These are phyloP conservation scores for Otis tarda DNA, from an alignment of 2,113 vertebrate genomes.

Conservation along the genomic window DNA sequence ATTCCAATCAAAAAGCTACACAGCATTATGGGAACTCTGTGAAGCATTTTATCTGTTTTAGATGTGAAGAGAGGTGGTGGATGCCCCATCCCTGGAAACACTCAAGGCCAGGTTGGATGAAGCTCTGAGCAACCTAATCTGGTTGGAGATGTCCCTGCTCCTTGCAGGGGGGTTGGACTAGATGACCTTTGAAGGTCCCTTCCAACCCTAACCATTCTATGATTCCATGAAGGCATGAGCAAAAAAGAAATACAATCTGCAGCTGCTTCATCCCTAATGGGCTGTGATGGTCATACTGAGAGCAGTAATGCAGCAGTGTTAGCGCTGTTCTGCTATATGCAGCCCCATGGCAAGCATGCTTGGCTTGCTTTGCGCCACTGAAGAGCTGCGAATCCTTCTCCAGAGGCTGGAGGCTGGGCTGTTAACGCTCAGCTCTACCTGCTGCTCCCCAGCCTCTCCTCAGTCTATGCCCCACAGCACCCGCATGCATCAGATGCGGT, in stretches of 20 bases:
- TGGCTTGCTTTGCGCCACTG: background rate
- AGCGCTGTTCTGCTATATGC: background rate
- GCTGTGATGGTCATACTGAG: background rate
- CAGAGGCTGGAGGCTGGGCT: background rate
- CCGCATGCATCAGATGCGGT: accelerated
- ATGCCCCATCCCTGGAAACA: no score
- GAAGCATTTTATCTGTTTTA: background rate
- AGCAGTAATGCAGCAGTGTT: background rate
- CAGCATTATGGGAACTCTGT: background rate
- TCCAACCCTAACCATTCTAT: no score
- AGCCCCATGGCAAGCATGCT: no score
- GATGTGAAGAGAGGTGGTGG: background rate
- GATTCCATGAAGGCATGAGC: background rate
- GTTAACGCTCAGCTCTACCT: background rate
- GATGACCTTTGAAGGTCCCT: no score
- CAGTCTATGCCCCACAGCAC: background rate
- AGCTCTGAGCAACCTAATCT: no score
- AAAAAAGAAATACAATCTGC: background rate
- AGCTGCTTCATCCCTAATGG: background rate
- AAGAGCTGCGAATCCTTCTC: background rate
- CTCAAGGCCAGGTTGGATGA: no score
- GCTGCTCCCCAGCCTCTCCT: background rate
- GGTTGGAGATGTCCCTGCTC: no score
- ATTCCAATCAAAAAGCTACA: background rate
- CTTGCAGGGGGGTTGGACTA: no score